Base-by-base conservation (phyloP, 2,113 vertebrate genomes). In the Lycaon pictus region DNA sequence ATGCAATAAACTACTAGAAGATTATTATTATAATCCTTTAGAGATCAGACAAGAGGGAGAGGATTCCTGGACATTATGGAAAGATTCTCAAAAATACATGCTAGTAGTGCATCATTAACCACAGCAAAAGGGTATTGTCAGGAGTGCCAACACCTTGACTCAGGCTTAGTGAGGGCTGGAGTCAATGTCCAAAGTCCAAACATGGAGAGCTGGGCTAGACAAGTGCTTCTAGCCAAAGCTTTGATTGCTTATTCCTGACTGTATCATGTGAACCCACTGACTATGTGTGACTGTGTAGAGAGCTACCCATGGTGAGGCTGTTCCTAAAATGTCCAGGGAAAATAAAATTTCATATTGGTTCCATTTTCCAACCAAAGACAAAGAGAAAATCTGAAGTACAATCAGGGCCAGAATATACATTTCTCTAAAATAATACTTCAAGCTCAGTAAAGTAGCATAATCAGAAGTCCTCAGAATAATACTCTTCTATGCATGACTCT, bases 391-490 rank as follows among this genome's bases (percentile, higher is more conserved):
- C 29, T 37, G 20, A 95, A 87, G 29, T 3, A 15, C 37, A 74
- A 0, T 20, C 67, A 27, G n/a, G 29, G 4, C 11, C 16, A 79
- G 11, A 80, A 23, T 35, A 69, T 32, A 15, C 0, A 86, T 60
- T 92, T 89, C 37, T 79, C 55, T 51, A 62, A 65, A 96, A 95
- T 89, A 80, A 84, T 74, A 5, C 69, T 88, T 88, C 79, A 69
- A 77, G 22, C 77, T 92, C 72, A 79, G 13, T 23, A 63, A 88
- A 83, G 43, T 3, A 69, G 32, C 56, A 35, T 20, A 82, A 11
- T 58, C 53, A 60, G n/a, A 80, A 65, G 55, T 76, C 22, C 43
- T 55, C 25, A 80, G 55, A 92, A 79, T 11, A 77, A 86, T 27
- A 17, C 20, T 89, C 11, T 13, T 63, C 58, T 6, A 6, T 7